Base-by-base conservation (phyloP, 2,113 vertebrate genomes). In the Garra rufa region DNA sequence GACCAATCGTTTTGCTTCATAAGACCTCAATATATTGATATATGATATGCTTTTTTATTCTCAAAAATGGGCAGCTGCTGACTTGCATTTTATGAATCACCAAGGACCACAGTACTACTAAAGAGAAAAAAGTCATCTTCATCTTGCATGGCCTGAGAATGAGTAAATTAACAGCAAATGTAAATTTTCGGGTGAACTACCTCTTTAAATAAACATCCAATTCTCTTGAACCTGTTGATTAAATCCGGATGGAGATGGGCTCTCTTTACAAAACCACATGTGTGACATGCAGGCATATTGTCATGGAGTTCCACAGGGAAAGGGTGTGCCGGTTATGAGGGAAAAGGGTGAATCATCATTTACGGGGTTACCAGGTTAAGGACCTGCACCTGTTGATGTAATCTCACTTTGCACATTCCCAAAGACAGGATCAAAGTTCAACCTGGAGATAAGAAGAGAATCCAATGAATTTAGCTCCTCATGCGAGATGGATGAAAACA, bases 351-450 rank as follows among this genome's bases (percentile, higher is more conserved):
- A 94, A 89, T 93, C 89, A 90, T 88, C 88, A 80, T 63, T 61
- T 59, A 28, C 87, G 84, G 92, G 91, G 89, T 90, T 91, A 92
- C 71, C 83, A 76, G 83, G 82, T 88, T 85, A 87, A 89, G 89
- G 88, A 88, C 82, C 85, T 50, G 80, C 82, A 76, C 85, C 88
- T 87, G 88, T 84, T 89, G 88, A 91, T 89, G 91, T 91, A 89
- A 92, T 93, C 90, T 88, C 74, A 90, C 91, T 85, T 67, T 43
- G 34, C 85, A 84, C 81, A 88, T 84, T 89, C 88, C 88, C 85
- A 89, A 86, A 71, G 71, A 61, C 50, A 1, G n/a, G 85, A 87
- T 87, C 92, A 93, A 95, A 93, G 92, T 92, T 88, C 90, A 52
- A 30, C 75, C 30, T 75, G 85, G 88, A 91, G 91, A 93, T 89